A percentile compares a stretch with the other conserved stretches of the same genome.
Evolutionary conservation across 1,140 invertebrate genomes (phyloP).

Genomic region (Caenorhabditis inopinata): DNA sequence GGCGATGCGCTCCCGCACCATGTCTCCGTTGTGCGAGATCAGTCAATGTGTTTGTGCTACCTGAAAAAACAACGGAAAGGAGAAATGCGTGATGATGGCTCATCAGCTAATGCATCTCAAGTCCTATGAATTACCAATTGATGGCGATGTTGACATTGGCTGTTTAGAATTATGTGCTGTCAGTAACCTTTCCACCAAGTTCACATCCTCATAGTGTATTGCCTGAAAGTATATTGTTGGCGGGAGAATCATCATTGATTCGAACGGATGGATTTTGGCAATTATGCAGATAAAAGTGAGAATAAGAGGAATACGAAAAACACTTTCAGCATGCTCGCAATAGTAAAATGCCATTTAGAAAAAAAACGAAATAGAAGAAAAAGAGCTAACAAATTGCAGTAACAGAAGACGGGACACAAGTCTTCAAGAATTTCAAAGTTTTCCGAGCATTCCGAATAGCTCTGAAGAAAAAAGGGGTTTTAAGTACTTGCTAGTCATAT

Average conservation of each 20-base stretch:
- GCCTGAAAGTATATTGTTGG: conserved; percentile 51
- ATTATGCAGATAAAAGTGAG: too few relatives aligned
- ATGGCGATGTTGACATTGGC: conserved; percentile 60
- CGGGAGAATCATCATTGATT: too few relatives aligned
- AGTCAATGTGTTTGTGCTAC: conserved; percentile 64
- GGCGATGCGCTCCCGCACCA: conserved; percentile 54
- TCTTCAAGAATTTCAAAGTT: background rate
- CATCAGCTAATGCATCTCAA: background rate
- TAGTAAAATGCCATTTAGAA: conserved; percentile 21
- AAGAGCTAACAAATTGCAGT: background rate
- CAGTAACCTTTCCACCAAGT: conserved; percentile 63
- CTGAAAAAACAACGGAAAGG: conserved; percentile 1
- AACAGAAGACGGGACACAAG: conserved; percentile 13
- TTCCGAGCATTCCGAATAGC: background rate
- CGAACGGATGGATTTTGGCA: too few relatives aligned
- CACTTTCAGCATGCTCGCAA: background rate
- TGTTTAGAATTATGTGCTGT: conserved; percentile 59
- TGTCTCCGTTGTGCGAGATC: conserved; percentile 63
- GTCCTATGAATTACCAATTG: conserved; percentile 49
- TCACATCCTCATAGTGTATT: conserved; percentile 63
- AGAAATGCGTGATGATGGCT: background rate
- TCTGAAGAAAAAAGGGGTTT: background rate
- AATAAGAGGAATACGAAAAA: background rate
- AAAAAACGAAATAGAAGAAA: background rate
- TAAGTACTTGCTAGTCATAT: too few relatives aligned